Conservation (phyloP, 2,888 invertebrate species). For the Epinotia demarniana region DNA sequence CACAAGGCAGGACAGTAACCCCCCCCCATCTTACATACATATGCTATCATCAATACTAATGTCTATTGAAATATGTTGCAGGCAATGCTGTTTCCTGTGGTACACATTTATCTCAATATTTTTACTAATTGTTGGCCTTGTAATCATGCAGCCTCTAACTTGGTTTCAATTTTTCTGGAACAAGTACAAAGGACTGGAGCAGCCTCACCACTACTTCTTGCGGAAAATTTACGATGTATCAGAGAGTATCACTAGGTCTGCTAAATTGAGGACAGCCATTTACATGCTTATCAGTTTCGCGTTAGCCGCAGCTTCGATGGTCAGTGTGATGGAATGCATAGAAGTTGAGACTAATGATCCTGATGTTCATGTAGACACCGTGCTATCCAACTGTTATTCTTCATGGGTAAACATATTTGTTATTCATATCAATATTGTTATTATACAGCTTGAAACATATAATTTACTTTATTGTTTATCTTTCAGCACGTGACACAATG, state of each 20-base stretch:
- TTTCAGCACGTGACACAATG: slow-evolving; percentile 92
- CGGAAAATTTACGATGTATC: slow-evolving; percentile 86
- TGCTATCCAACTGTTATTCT: slow-evolving; percentile 77
- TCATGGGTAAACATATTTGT: slow-evolving; percentile 75
- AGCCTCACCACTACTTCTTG: slow-evolving; percentile 82
- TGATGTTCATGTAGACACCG: slow-evolving; percentile 54
- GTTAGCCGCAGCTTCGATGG: slow-evolving; percentile 86
- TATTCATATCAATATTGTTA: slow-evolving; percentile 10
- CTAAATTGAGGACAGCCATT: slow-evolving; percentile 85
- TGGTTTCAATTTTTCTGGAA: slow-evolving; percentile 92
- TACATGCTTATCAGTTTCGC: slow-evolving; percentile 88
- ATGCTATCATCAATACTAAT: not conserved
- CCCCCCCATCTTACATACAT: not conserved
- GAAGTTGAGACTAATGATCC: slow-evolving; percentile 61
- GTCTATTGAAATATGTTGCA: slow-evolving; percentile 49
- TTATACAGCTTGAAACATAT: slow-evolving; percentile 23
- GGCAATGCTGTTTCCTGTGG: slow-evolving; percentile 68
- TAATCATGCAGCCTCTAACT: slow-evolving; percentile 87
- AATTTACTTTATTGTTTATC: slow-evolving; percentile 46
- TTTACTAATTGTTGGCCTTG: slow-evolving; percentile 58
- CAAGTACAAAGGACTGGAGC: slow-evolving; percentile 76
- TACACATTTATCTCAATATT: slow-evolving; percentile 65
- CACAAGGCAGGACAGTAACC: too few species aligned
- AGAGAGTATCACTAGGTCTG: slow-evolving; percentile 85
- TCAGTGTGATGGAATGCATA: slow-evolving; percentile 84